A percentile compares a stretch with the other conserved stretches of the same genome.
These are phyloP conservation scores for Zaprionus davidi DNA, from an alignment of 1,140 invertebrate genomes.

Conservation along the genomic window DNA sequence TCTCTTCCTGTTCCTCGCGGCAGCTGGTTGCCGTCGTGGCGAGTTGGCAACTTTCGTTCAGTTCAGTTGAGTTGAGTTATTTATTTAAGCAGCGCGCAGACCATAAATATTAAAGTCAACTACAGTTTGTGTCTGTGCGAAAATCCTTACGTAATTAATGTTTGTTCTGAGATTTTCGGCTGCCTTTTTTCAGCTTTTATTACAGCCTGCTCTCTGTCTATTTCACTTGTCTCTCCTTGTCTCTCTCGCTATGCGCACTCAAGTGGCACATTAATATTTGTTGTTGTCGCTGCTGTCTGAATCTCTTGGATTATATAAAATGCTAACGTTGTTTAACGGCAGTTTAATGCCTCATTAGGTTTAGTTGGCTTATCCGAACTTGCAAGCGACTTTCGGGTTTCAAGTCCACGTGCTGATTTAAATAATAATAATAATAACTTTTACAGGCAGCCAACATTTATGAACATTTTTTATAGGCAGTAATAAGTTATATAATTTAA, in stretches of 20 bases:
- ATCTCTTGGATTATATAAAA: conserved; percentile 61
- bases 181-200: conserved; percentile 15
- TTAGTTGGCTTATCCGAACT: conserved; percentile 47
- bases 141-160: conserved; percentile 76
- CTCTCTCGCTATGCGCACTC: conserved; percentile 47
- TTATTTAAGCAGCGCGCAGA: conserved; percentile 68
- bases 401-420: conserved; percentile 1
- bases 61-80: conserved; percentile 43
- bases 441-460: background rate
- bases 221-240: background rate
- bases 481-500: background rate
- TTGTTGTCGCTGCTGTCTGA: conserved; percentile 20
- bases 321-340: conserved; percentile 67
- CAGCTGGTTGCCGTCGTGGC: conserved; percentile 14
- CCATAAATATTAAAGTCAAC: conserved; percentile 80
- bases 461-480: background rate
- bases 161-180: conserved; percentile 65
- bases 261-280: conserved; percentile 59
- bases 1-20: background rate
- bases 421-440: conserved; percentile 27
- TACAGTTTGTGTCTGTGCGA: conserved; percentile 56
- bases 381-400: background rate
- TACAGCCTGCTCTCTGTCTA: background rate
- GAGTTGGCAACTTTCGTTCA: conserved; percentile 31
- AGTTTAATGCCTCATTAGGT: conserved; percentile 68